Evolutionary conservation across 2,797 vertebrate species (phyloP), one percentile per base, ranked within the genome.

Genomic region (Alcedo atthis): DNA sequence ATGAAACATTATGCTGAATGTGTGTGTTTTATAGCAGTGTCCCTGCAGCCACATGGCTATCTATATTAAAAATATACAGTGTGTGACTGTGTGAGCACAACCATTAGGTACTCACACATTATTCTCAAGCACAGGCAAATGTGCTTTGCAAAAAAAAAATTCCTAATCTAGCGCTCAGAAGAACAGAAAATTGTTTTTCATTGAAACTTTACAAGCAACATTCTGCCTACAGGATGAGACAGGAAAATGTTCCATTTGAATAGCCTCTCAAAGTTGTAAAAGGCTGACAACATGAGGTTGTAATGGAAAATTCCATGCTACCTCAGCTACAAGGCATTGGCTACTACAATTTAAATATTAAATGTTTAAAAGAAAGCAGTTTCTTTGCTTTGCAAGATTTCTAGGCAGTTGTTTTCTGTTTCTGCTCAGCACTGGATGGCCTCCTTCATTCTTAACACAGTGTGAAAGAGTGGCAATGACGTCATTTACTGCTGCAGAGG

Each of bases 401-500:
- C 37, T 49, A 75, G 26, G 26, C 40, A 62, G 68, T 67, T 86
- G 53, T 80, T 77, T 82, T 81, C 69, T 89, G 26, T 42, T 93
- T 92, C 64, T 95, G 8, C 37, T 81, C 26, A 66, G 76, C 6
- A 32, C 85, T 92, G 62, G 10, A 85, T 59, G 48, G 59, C 53
- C 43, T 92, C 53, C 57, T 80, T 85, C 54, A 87, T 1, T 4
- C 48, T 91, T 89, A 86, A 80, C 24, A 71, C 43, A 53, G 12
- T 78, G n/a, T 55, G 68, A 92, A 51, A 86, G 55, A 68, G 59
- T 69, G 81, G 22, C 61, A 85, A 92, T 94, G 91, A 95, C 73
- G 82, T 95, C 63, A 94, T 89, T 73, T 63, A 59, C 67, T 71
- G 28, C 69, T 84, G 82, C 82, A 92, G 70, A 85, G 80, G 92